Conservation (phyloP, 2,113 vertebrate species). For the Neotoma lepida region DNA sequence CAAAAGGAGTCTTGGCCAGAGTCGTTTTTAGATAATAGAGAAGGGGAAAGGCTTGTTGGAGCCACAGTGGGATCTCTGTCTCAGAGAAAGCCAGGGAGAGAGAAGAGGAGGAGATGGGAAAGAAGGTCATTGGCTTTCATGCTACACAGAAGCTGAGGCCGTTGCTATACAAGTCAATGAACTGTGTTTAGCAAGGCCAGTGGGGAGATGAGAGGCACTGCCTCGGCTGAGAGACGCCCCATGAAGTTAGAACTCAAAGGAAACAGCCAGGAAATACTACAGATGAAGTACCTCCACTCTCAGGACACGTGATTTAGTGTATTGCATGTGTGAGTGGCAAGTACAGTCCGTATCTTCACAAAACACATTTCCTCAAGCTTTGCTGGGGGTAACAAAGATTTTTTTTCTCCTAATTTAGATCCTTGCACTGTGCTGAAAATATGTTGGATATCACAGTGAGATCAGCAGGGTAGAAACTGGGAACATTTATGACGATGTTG, state of each 20-base stretch:
- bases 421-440: neutral
- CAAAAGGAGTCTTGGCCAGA: neutral
- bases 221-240: neutral
- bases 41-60: neutral
- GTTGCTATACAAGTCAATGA: fast-evolving
- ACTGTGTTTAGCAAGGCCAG: fast-evolving
- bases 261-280: neutral
- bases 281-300: neutral
- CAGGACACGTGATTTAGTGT: neutral
- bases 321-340: no score
- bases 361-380: neutral
- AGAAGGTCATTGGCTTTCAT: neutral
- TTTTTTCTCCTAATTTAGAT: neutral
- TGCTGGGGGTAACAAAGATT: neutral
- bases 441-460: neutral
- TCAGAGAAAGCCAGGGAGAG: neutral
- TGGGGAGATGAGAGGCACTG: neutral
- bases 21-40: neutral
- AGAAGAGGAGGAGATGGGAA: neutral
- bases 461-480: neutral
- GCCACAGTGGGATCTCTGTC: neutral
- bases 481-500: neutral
- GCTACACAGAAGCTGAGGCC: neutral
- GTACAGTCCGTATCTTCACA: neutral
- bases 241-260: no score